These are phyloP conservation scores for Rousettus madagascariensis DNA, from an alignment of 2,797 vertebrate species.

Conservation along the genomic window DNA sequence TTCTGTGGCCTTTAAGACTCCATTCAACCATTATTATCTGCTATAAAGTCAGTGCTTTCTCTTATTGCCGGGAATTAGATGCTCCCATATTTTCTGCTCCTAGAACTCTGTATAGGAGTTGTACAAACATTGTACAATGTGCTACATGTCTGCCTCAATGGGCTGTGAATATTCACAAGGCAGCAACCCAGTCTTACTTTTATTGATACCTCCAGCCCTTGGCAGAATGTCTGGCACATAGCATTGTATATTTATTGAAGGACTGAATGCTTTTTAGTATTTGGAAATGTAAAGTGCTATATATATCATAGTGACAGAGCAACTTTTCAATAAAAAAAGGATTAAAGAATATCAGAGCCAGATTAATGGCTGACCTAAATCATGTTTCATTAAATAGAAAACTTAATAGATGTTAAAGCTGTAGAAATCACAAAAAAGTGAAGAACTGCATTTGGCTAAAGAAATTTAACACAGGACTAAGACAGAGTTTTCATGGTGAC, in stretches of 20 bases:
- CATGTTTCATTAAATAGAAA: background rate
- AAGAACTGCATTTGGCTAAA: background rate
- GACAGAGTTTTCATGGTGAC: background rate
- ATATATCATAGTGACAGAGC: background rate
- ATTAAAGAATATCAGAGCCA: background rate
- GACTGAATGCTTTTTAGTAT: background rate
- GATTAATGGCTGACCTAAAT: background rate
- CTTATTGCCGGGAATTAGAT: background rate
- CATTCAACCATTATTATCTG: background rate
- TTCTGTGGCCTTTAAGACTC: background rate
- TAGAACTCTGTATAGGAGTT: background rate
- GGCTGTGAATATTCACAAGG: background rate
- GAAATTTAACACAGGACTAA: background rate
- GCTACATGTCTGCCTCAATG: background rate
- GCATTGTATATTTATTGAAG: background rate
- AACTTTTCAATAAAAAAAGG: slow-evolving; percentile 24
- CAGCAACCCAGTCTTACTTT: background rate
- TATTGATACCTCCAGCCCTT: background rate
- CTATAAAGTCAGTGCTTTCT: background rate
- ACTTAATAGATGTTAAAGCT: background rate
- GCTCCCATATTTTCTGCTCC: background rate
- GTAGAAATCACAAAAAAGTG: background rate
- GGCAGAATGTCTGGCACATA: background rate
- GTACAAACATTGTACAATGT: background rate
- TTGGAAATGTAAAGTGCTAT: background rate